phyloP scores from a whole-genome alignment of 1,140 invertebrate genomes.

The Drosophila santomea region DNA sequence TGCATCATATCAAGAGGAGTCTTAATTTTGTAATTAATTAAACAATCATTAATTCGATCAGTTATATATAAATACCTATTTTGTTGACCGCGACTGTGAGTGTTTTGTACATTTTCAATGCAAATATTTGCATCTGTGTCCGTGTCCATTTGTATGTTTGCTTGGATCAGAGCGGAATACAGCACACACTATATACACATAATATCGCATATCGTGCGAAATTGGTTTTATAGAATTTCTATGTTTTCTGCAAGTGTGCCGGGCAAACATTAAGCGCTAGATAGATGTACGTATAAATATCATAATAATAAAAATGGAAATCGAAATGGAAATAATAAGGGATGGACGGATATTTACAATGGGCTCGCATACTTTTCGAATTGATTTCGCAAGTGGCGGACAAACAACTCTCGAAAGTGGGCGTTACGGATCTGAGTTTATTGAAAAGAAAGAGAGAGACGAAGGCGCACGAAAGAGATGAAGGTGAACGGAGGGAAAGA shows the following conservation, averaged over 20 bases:
- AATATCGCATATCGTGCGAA: constrained; percentile 11
- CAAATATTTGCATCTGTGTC: constrained; percentile 38
- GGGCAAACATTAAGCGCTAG: constrained; percentile 16
- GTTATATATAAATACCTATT: background rate
- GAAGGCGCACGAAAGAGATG: constrained; percentile 1
- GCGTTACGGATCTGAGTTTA: constrained; percentile 46
- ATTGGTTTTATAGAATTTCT: constrained; percentile 32
- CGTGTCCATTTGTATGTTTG: constrained; percentile 6
- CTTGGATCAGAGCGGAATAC: constrained; percentile 7
- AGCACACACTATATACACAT: background rate
- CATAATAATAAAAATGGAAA: constrained; percentile 36
- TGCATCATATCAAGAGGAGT: background rate
- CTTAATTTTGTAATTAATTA: background rate
- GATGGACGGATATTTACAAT: constrained; percentile 43
- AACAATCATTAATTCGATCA: background rate
- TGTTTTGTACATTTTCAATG: constrained; percentile 37
- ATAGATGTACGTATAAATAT: constrained; percentile 24
- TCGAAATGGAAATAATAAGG: constrained; percentile 42
- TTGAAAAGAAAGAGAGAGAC: constrained; percentile 43
- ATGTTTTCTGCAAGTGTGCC: constrained; percentile 9
- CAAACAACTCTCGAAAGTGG: constrained; percentile 56
- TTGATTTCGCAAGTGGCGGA: constrained; percentile 73
- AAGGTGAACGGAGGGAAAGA: background rate
- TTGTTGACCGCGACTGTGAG: background rate
- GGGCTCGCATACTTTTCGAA: constrained; percentile 62